phyloP scores from a whole-genome alignment of 2,797 vertebrate species.

The Pangasius sanitwongsei region DNA sequence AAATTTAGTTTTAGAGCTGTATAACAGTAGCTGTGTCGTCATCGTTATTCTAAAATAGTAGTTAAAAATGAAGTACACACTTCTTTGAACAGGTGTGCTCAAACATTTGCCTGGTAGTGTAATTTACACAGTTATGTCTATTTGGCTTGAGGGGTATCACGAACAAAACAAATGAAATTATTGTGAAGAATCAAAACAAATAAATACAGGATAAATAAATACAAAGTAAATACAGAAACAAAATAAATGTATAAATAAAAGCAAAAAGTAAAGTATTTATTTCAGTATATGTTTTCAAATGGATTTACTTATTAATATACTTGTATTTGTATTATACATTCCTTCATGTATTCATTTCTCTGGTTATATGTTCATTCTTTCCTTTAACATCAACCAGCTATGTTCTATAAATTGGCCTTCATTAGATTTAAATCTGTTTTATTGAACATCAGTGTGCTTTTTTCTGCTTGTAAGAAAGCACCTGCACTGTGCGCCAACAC shows the following conservation, averaged over 20 bases:
- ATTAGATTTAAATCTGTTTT: conserved; percentile 25
- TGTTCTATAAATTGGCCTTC: neutral
- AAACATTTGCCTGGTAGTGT: neutral
- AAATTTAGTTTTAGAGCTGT: neutral
- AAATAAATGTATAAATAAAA: neutral
- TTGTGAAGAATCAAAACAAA: neutral
- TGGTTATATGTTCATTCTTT: neutral
- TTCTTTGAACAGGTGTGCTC: neutral
- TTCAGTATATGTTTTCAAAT: neutral
- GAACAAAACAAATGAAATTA: neutral
- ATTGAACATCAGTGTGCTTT: conserved; percentile 10
- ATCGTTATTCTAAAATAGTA: neutral
- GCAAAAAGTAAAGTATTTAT: neutral
- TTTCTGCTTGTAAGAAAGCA: neutral
- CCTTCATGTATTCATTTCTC: too few species aligned
- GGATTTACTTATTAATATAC: neutral
- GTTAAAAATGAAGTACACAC: neutral
- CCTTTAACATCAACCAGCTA: neutral
- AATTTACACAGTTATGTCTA: neutral
- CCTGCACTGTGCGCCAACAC: conserved; percentile 17
- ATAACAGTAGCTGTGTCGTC: neutral
- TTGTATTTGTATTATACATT: neutral
- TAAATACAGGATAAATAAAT: too few species aligned
- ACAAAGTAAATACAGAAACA: neutral
- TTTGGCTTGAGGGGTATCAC: neutral